Conservation (phyloP, 2,888 invertebrate genomes). For the Lacanobia wlatinum region DNA sequence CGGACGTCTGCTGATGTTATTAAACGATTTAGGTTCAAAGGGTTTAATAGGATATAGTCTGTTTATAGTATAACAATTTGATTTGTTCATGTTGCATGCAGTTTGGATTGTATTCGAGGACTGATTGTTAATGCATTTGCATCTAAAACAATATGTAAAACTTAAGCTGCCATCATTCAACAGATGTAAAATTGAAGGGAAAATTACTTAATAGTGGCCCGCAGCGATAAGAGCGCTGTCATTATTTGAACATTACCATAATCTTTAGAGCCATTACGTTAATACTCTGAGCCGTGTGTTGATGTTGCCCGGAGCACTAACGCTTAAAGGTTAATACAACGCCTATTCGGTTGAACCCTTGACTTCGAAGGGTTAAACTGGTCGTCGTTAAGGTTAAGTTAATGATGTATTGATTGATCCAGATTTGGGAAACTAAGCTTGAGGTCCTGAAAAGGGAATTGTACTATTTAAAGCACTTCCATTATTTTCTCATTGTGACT, state of each 20-base stretch:
- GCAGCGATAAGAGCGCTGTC: conserved; percentile 36
- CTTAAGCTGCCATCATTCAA: conserved; percentile 35
- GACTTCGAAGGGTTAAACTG: conserved; percentile 33
- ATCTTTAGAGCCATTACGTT: conserved; percentile 56
- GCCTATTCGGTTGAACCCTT: conserved; percentile 32
- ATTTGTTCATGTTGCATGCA: not conserved
- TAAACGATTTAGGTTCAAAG: conserved; percentile 20
- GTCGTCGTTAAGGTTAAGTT: conserved; percentile 23
- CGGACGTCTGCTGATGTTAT: conserved; percentile 30
- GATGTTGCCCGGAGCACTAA: conserved; percentile 43
- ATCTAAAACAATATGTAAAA: conserved; percentile 18
- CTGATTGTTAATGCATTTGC: conserved; percentile 1
- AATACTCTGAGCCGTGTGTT: conserved; percentile 57
- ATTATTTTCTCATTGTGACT: not conserved
- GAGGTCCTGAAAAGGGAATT: not conserved
- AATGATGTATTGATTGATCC: conserved; percentile 40
- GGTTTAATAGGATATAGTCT: conserved; percentile 3
- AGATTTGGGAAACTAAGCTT: not conserved
- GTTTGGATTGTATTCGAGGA: not conserved
- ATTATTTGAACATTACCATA: conserved; percentile 62
- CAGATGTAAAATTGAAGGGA: conserved; percentile 43
- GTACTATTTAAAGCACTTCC: not conserved
- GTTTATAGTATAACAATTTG: conserved; percentile 5
- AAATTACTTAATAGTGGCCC: conserved; percentile 54
- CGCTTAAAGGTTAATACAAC: conserved; percentile 38